These are phyloP conservation scores for Taenaris catops DNA, from an alignment of 2,888 invertebrate species.

Conservation along the genomic window DNA sequence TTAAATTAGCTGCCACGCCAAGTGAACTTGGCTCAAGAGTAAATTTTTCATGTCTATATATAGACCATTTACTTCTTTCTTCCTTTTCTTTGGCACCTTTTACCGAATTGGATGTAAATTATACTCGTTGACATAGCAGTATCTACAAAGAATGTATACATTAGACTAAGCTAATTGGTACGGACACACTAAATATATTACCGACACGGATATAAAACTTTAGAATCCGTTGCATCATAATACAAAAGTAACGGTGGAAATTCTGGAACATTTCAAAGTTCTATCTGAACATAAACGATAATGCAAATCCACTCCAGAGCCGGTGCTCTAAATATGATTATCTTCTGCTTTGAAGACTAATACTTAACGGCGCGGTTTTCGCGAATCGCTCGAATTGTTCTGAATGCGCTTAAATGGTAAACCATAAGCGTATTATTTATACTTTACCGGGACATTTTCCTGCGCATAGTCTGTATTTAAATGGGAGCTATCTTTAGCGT, in stretches of 20 bases:
- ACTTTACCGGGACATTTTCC: slow-evolving; percentile 2
- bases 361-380: slow-evolving; percentile 9
- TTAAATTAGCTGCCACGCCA: too few relatives aligned
- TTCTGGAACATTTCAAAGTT: slow-evolving; percentile 1
- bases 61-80: too few relatives aligned
- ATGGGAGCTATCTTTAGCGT: slow-evolving; percentile 2
- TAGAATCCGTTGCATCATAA: too few relatives aligned
- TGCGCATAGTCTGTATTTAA: slow-evolving; percentile 5
- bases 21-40: too few relatives aligned
- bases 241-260: background rate
- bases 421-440: slow-evolving; percentile 4
- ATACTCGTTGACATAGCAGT: too few relatives aligned
- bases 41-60: too few relatives aligned
- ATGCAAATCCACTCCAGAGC: slow-evolving; percentile 10
- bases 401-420: slow-evolving; percentile 10
- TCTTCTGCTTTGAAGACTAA: slow-evolving; percentile 9
- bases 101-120: too few relatives aligned
- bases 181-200: too few relatives aligned
- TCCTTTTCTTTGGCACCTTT: too few relatives aligned
- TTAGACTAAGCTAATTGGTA: too few relatives aligned
- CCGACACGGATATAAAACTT: too few relatives aligned
- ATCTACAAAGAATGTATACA: too few relatives aligned
- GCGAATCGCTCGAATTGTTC: slow-evolving; percentile 7
- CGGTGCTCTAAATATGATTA: slow-evolving; percentile 8
- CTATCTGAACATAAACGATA: slow-evolving; percentile 2